Evolutionary conservation across 64 coral and sea anemone species (phyloP), one percentile per base, ranked within the genome.

Genomic region (Dendronephthya gigantea): DNA sequence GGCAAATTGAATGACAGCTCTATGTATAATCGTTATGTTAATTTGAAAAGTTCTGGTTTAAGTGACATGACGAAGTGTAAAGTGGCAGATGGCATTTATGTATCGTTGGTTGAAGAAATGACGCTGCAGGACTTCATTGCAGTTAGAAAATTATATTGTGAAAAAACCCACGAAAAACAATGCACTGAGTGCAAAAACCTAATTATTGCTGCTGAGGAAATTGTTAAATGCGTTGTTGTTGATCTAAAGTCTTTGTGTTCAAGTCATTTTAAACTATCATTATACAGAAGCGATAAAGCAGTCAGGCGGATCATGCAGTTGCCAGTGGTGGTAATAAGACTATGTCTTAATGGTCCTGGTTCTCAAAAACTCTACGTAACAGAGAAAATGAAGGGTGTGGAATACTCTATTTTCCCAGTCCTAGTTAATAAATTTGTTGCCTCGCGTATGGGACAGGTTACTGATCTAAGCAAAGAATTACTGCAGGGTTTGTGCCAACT

Each of bases 91-190:
- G 51, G 76, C 23, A n/a, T 88, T 56, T 88, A 88, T 49, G 55
- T 58, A 30, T 83, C 76, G 19, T n/a, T 8, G 0, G 36, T 88
- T 13, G 58, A 83, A 52, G 87, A 88, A 36, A 22, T 88, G 33
- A 88, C 79, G 16, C 83, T 88, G 43, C 55, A 59, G 6, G 87
- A 88, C 28, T 88, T 88, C 59, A 35, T 88, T 88, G 50, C 65
- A 49, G 87, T 83, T 38, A 14, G 79, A 83, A 83, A 55, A 49
- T 59, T 59, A 23, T 83, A 83, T 41, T 83, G 87, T 35, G 56
- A 83, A 30, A 10, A 27, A 81, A 34, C 55, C n/a, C 87, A 88
- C 33, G 25, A 40, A 43, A 39, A 40, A 82, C 50, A n/a, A 58
- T 89, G 81, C 81, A 35, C 48, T 23, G 22, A 37, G 13, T 83